phyloP scores from a whole-genome alignment of 2,888 invertebrate genomes.

The Zhuqinia jingwanae region DNA sequence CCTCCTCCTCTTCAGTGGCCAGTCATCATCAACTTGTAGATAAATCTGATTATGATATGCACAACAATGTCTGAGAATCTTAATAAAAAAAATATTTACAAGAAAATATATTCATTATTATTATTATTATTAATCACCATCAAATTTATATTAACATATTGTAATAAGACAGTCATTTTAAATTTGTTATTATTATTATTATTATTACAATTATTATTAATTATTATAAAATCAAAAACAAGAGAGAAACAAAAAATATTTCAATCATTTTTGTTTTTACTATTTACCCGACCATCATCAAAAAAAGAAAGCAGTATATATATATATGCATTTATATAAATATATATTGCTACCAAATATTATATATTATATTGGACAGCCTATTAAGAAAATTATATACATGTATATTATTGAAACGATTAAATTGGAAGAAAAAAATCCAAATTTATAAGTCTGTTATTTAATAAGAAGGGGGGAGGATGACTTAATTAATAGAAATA shows the following conservation, averaged over 20 bases:
- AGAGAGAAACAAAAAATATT: not conserved
- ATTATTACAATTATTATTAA: not conserved
- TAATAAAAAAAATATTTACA: conserved; percentile 23
- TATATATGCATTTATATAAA: conserved; percentile 4
- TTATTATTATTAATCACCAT: conserved; percentile 15
- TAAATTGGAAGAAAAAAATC: not conserved
- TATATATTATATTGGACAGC: conserved; percentile 13
- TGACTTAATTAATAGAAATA: conserved; percentile 9
- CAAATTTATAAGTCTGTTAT: conserved; percentile 24
- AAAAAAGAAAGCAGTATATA: not conserved
- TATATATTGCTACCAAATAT: not conserved
- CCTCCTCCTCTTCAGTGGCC: conserved; percentile 62
- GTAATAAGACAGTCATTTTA: conserved; percentile 16
- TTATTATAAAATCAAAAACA: not conserved
- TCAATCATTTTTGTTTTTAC: conserved; percentile 24
- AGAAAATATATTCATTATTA: conserved; percentile 35
- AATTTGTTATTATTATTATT: conserved; percentile 1
- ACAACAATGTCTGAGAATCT: conserved; percentile 56
- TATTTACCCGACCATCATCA: not conserved
- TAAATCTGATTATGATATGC: conserved; percentile 58
- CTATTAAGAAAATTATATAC: not conserved
- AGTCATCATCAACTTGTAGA: conserved; percentile 56
- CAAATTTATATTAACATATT: not conserved
- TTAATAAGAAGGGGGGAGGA: conserved; percentile 18
- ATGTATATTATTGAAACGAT: not conserved